Conservation (phyloP, 2,888 invertebrate genomes). For the Tribolium freemani region DNA sequence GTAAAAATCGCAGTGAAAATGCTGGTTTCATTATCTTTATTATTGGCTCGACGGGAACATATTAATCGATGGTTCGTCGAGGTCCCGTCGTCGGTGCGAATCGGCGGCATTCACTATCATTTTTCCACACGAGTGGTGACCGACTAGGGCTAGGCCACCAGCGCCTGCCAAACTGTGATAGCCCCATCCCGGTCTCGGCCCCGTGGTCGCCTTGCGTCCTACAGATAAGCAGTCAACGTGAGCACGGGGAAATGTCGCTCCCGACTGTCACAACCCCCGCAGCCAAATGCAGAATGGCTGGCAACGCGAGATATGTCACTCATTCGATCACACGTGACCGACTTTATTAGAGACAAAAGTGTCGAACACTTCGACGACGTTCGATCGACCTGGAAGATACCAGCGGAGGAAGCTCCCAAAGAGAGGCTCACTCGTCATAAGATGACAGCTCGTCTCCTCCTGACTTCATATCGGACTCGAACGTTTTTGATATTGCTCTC, state of each 20-base stretch:
- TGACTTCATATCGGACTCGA: neutral
- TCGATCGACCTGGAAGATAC: slow-evolving; percentile 37
- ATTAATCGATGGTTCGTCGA: slow-evolving; percentile 9
- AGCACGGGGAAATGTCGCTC: slow-evolving; percentile 60
- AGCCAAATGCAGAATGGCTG: slow-evolving; percentile 62
- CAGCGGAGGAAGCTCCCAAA: neutral
- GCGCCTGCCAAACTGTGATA: slow-evolving; percentile 66
- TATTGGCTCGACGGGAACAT: neutral
- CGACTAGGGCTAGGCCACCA: slow-evolving; percentile 59
- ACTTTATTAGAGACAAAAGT: slow-evolving; percentile 65
- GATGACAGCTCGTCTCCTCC: slow-evolving; percentile 37
- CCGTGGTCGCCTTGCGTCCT: slow-evolving; percentile 66
- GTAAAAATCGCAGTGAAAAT: neutral
- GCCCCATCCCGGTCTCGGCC: slow-evolving; percentile 60
- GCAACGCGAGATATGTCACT: slow-evolving; percentile 66
- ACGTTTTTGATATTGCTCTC: neutral
- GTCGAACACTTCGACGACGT: slow-evolving; percentile 51
- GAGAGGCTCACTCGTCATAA: slow-evolving; percentile 27
- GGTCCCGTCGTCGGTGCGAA: slow-evolving; percentile 36
- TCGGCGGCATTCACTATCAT: slow-evolving; percentile 67
- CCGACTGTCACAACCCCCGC: slow-evolving; percentile 43
- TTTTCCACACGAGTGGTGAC: slow-evolving; percentile 73
- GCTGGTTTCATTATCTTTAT: neutral
- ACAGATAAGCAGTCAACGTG: slow-evolving; percentile 62
- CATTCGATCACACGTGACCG: slow-evolving; percentile 68